Conservation (phyloP, 2,797 vertebrate genomes). For the Mionectes olivaceus region DNA sequence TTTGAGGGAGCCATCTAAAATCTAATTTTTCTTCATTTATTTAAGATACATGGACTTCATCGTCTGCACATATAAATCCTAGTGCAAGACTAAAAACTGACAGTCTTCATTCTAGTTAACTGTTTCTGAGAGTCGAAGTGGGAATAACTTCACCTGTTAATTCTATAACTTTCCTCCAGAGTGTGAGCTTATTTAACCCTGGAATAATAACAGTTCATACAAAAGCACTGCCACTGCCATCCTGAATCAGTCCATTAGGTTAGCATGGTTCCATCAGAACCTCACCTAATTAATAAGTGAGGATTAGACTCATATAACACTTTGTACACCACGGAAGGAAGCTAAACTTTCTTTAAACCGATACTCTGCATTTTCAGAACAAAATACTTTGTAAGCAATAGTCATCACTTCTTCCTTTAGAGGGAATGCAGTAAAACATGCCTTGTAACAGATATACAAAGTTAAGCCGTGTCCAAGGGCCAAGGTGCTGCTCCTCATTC, state of each 20-base stretch:
- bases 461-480: neutral
- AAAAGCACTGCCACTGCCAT: neutral
- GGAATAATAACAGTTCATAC: neutral
- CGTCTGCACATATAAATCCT: neutral
- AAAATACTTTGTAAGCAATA: neutral
- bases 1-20: neutral
- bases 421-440: neutral
- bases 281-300: neutral
- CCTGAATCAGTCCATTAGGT: rapidly evolving
- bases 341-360: neutral
- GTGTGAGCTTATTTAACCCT: neutral
- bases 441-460: neutral
- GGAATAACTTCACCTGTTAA: neutral
- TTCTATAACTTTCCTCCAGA: neutral
- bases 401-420: neutral
- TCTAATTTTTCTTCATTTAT: neutral
- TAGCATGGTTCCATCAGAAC: neutral
- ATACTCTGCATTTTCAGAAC: neutral
- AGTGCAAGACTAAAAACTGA: neutral
- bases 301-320: neutral
- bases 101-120: neutral
- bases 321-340: neutral
- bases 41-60: neutral
- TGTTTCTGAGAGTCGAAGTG: neutral
- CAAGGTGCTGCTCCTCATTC: neutral